Conservation (phyloP, 2,797 vertebrate species). For the Gymnodraco acuticeps region DNA sequence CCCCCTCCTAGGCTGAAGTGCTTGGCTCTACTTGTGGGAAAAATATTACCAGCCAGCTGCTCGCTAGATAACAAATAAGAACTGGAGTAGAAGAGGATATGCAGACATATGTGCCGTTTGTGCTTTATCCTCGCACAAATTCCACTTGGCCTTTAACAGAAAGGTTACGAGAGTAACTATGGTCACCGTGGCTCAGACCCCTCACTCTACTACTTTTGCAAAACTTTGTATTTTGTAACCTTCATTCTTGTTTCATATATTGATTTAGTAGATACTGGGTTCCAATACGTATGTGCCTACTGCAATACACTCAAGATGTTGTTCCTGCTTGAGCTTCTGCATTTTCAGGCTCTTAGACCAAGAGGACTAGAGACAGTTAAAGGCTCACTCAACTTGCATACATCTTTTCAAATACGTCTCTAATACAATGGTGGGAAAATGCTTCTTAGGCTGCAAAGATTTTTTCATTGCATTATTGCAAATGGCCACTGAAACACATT, state of each 20-base stretch:
- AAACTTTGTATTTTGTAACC: background rate
- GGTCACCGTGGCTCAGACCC: conserved; percentile 4
- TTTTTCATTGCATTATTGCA: no score
- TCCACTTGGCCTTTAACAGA: conserved; percentile 10
- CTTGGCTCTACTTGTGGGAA: conserved; percentile 74
- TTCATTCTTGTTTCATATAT: no score
- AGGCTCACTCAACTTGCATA: no score
- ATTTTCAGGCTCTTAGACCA: no score
- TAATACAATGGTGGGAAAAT: background rate
- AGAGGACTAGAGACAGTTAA: no score
- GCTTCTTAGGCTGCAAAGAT: no score
- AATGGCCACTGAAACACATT: no score
- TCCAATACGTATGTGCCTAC: no score
- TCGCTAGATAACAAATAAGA: conserved; percentile 69
- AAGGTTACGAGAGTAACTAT: conserved; percentile 31
- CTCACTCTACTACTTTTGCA: background rate
- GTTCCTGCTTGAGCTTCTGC: no score
- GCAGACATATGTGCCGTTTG: conserved; percentile 45
- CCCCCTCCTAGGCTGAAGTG: conserved; percentile 60
- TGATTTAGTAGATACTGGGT: no score
- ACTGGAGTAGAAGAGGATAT: conserved; percentile 51
- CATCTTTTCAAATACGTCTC: no score
- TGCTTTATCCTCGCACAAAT: conserved; percentile 29
- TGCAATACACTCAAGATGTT: no score
- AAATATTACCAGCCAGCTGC: conserved; percentile 75